Evolutionary conservation across 2,797 vertebrate genomes (phyloP).

Genomic region (Pitangus sulphuratus): DNA sequence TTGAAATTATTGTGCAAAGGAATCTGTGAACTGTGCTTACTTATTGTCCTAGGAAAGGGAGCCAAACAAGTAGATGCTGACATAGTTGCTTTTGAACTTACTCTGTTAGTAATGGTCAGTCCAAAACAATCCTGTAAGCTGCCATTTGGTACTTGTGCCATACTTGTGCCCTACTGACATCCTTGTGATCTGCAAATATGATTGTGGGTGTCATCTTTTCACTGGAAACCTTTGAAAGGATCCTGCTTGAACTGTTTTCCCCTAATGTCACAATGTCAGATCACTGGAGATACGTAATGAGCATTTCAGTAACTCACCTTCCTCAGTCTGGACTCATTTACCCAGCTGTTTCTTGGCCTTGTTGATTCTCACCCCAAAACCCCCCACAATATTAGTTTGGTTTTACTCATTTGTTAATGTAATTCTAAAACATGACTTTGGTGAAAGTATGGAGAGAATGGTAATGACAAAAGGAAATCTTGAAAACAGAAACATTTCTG

Average conservation of each 20-base stretch:
- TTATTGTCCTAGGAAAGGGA: neutral
- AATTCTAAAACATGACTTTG: neutral
- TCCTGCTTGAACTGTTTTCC: neutral
- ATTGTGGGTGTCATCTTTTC: neutral
- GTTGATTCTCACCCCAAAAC: neutral
- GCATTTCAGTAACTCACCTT: neutral
- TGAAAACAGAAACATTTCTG: neutral
- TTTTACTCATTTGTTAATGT: neutral
- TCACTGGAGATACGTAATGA: neutral
- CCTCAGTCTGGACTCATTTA: neutral
- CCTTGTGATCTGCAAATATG: neutral
- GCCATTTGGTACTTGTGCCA: neutral
- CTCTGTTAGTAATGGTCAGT: neutral
- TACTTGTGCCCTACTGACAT: neutral
- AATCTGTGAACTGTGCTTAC: neutral
- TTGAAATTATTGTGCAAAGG: neutral
- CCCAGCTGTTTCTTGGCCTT: neutral
- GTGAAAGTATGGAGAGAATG: neutral
- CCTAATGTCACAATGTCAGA: neutral
- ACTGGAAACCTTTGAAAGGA: neutral
- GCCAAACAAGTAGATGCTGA: neutral
- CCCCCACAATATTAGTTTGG: rapidly evolving
- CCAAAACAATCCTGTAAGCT: neutral
- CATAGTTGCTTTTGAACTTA: neutral
- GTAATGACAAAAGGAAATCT: neutral